Conservation (phyloP, 2,888 invertebrate genomes). For the Syritta pipiens region DNA sequence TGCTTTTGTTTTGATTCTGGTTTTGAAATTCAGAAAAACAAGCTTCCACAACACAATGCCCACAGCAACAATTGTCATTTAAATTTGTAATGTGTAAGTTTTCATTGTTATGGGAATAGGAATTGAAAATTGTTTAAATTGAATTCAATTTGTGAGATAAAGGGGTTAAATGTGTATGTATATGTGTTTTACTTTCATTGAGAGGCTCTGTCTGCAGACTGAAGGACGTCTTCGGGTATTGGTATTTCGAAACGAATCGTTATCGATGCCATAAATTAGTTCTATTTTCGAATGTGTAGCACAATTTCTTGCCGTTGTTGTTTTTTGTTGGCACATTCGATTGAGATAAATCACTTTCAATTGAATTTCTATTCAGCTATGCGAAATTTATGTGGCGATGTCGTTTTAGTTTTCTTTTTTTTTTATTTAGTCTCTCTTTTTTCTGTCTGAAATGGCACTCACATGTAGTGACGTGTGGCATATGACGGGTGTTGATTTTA, state of each 20-base stretch:
- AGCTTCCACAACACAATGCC: constrained; percentile 16
- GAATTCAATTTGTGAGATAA: constrained; percentile 10
- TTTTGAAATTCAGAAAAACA: constrained; percentile 6
- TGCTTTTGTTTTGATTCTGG: not conserved
- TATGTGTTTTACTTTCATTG: not conserved
- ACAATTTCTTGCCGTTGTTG: not conserved
- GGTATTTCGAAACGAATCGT: not conserved
- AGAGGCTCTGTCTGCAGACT: not conserved
- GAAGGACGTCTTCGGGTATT: constrained; percentile 3
- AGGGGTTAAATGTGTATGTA: not conserved
- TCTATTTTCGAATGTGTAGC: constrained; percentile 15
- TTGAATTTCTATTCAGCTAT: not conserved
- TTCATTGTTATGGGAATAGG: constrained; percentile 21
- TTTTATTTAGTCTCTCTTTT: not conserved
- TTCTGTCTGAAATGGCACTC: too few species aligned
- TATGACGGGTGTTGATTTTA: too few species aligned
- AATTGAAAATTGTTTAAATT: not conserved
- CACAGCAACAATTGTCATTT: constrained; percentile 51
- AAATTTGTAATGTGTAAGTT: constrained; percentile 34
- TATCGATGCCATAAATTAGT: constrained; percentile 19
- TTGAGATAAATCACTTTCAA: constrained; percentile 1
- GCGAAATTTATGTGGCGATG: not conserved
- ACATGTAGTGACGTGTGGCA: too few species aligned
- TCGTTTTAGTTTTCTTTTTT: not conserved
- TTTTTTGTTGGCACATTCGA: not conserved